phyloP scores from a whole-genome alignment of 2,797 vertebrate species.

The Sebastes vulpes region DNA sequence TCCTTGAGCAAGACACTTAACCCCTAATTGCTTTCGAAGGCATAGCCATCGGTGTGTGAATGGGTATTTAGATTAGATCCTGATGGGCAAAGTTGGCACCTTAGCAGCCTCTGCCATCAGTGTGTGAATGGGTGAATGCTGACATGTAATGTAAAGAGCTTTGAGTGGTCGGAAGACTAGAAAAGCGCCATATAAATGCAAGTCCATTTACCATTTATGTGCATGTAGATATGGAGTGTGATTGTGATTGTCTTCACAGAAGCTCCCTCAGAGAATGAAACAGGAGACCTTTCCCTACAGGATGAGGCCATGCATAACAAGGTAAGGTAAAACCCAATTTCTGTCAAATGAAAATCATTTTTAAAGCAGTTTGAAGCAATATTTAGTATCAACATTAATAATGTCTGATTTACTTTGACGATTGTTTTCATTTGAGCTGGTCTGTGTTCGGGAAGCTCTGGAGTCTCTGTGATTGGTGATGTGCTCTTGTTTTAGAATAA shows the following conservation, averaged over 20 bases:
- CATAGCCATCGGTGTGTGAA: no score
- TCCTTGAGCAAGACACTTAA: no score
- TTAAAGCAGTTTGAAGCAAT: not conserved
- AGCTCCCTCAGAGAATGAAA: not conserved
- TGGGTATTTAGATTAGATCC: no score
- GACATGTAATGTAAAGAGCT: no score
- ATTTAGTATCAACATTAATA: not conserved
- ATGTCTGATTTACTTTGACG: not conserved
- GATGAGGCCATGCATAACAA: not conserved
- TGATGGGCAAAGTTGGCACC: no score
- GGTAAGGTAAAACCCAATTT: constrained; percentile 19
- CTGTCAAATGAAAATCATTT: not conserved
- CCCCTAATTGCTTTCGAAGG: no score
- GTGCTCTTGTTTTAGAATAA: constrained; percentile 23
- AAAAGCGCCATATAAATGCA: no score
- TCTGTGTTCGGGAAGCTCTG: not conserved
- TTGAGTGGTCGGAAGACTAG: no score
- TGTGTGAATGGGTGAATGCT: no score
- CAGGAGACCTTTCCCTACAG: not conserved
- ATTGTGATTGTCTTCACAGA: constrained; percentile 14
- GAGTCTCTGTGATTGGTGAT: not conserved
- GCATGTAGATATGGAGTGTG: not conserved
- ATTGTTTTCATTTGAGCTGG: not conserved
- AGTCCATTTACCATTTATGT: no score
- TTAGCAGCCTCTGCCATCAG: no score